Evolutionary conservation across 2,113 vertebrate genomes (phyloP).

Genomic region (Elachura formosa): DNA sequence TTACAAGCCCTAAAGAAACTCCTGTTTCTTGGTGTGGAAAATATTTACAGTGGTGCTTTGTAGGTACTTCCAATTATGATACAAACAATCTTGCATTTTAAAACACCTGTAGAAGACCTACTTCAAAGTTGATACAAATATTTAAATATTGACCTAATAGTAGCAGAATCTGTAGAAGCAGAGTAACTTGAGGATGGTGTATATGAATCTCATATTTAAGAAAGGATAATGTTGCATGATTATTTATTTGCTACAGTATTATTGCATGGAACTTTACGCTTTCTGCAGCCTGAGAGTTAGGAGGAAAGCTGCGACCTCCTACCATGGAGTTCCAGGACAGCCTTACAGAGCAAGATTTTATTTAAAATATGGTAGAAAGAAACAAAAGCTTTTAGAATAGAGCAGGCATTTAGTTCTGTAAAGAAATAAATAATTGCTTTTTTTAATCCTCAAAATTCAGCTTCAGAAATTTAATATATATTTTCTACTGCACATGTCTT

Average conservation of each 20-base stretch:
- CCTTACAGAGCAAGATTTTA: not conserved
- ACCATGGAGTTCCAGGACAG: not conserved
- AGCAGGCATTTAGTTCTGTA: not conserved
- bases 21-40: slow-evolving; percentile 38
- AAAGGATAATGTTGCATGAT: not conserved
- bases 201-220: not conserved
- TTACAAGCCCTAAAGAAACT: slow-evolving; percentile 42
- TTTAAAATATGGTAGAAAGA: not conserved
- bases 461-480: not conserved
- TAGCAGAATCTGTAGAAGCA: not conserved
- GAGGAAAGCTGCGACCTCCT: not conserved
- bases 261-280: not conserved
- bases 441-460: not conserved
- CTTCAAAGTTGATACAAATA: not conserved
- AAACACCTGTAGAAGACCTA: slow-evolving; percentile 1
- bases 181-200: not conserved
- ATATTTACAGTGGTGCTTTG: slow-evolving; percentile 36
- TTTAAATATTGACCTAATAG: not conserved
- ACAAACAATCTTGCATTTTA: not conserved
- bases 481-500: not conserved
- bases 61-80: slow-evolving; percentile 35
- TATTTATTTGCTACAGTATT: not conserved
- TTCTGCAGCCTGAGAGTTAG: not conserved
- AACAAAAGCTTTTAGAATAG: not conserved
- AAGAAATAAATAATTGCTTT: not conserved